Conservation (phyloP, 2,797 vertebrate species). For the Merluccius polli region DNA sequence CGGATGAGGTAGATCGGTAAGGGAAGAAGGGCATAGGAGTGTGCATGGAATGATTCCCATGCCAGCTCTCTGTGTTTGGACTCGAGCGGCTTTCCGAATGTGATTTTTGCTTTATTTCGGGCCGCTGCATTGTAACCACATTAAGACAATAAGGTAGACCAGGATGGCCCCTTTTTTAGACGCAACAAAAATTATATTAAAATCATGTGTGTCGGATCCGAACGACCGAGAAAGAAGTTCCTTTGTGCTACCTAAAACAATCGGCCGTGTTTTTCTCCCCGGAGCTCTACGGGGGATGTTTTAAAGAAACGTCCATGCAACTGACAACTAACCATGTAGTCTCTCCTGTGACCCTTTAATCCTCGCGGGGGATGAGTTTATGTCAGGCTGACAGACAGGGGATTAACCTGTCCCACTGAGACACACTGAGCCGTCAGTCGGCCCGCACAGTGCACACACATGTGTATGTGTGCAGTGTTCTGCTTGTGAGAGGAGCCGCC, state of each 20-base stretch:
- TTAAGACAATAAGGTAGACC: neutral
- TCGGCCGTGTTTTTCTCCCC: neutral
- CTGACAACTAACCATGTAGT: neutral
- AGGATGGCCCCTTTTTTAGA: neutral
- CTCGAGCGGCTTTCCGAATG: neutral
- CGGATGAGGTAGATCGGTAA: too few species aligned
- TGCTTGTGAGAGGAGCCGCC: neutral
- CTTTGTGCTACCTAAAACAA: neutral
- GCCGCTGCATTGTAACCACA: neutral
- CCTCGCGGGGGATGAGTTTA: neutral
- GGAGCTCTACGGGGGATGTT: neutral
- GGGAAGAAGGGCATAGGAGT: neutral
- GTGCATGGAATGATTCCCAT: neutral
- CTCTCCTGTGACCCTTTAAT: neutral
- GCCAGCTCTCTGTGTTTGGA: neutral
- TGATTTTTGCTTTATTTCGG: neutral
- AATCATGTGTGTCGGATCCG: neutral
- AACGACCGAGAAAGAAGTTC: neutral
- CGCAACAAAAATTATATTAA: neutral
- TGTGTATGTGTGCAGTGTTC: neutral
- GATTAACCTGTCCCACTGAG: conserved; percentile 1
- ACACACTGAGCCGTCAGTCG: neutral
- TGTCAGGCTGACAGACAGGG: neutral
- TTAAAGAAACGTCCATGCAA: neutral
- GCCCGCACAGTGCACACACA: neutral